Evolutionary conservation across 1,140 invertebrate genomes (phyloP), one percentile per base, ranked within the genome.

Genomic region (Psilanteris sp.): DNA sequence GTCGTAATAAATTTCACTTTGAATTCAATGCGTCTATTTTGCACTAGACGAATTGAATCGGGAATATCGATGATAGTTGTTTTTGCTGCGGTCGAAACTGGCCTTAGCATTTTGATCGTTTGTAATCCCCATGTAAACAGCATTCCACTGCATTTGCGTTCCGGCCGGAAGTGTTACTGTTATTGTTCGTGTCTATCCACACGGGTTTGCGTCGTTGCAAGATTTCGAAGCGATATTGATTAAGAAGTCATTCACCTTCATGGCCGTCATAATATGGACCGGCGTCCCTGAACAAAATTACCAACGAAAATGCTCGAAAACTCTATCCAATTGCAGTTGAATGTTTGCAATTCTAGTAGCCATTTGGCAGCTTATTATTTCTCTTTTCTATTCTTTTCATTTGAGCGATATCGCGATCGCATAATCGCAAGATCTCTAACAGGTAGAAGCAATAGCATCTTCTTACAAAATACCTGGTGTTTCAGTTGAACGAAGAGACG

Each of bases 361-460:
- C 78, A 81, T 81, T 84, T 78, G 52, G 41, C 67, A 79, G 79
- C 81, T 85, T 85, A 85, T 85, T 85, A 85, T 85, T 85, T 85
- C 78, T 76, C 78, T 83, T 84, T 81, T 74, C 71, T 11, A 43
- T 61, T 43, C 68, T 71, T 64, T 57, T 34, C 46, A 11, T 66
- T 59, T 39, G 34, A 20, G 43, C 67, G 74, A 77, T 80, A 79
- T 79, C 77, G 61, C 24, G 43, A 71, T 73, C 50, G 66, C 70
- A 70, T 22, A 74, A 52, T 61, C 66, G 22, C 50, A 54, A 55
- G 70, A 27, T 52, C 62, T 52, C 75, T 83, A 61, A 67, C 61
- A 62, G 36, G 44, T 83, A 79, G 73, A 75, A 46, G 61, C 32
- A 57, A 80, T 39, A 59, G 32, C 48, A 43, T 76, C 54, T 67